These are phyloP conservation scores for Mamestra configurata DNA, from an alignment of 1,140 invertebrate species.

Conservation along the genomic window DNA sequence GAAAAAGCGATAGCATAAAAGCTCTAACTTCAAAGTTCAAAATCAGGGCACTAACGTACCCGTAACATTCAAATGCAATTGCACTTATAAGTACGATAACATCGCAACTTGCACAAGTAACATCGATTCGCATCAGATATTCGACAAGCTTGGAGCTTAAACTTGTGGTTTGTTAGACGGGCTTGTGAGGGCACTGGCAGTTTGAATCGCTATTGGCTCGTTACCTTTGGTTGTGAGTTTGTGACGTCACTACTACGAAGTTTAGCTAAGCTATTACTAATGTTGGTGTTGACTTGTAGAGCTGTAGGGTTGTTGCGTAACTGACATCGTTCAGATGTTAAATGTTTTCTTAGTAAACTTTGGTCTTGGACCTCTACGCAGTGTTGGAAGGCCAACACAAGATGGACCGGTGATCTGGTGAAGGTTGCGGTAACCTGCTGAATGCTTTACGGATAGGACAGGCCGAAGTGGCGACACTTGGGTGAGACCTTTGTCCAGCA, in stretches of 20 bases:
- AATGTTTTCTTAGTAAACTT: too few relatives aligned
- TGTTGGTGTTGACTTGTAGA: neutral
- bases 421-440: too few relatives aligned
- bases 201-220: neutral
- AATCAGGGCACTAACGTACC: too few relatives aligned
- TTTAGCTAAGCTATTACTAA: neutral
- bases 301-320: neutral
- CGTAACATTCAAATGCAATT: neutral
- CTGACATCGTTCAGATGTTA: too few relatives aligned
- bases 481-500: too few relatives aligned
- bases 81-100: neutral
- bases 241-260: neutral
- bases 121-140: neutral
- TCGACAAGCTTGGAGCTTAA: neutral
- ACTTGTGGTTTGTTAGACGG: constrained; percentile 14
- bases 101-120: neutral
- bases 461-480: too few relatives aligned
- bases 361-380: too few relatives aligned
- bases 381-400: too few relatives aligned
- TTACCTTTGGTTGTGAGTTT: neutral
- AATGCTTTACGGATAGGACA: too few relatives aligned
- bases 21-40: too few relatives aligned
- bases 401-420: too few relatives aligned
- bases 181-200: neutral
- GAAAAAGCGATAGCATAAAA: too few relatives aligned